Percentiles rank a stretch among this genome's conserved stretches.
Evolutionary conservation across 2,113 vertebrate genomes (phyloP).

Genomic region (Ptychochromis oligacanthus): DNA sequence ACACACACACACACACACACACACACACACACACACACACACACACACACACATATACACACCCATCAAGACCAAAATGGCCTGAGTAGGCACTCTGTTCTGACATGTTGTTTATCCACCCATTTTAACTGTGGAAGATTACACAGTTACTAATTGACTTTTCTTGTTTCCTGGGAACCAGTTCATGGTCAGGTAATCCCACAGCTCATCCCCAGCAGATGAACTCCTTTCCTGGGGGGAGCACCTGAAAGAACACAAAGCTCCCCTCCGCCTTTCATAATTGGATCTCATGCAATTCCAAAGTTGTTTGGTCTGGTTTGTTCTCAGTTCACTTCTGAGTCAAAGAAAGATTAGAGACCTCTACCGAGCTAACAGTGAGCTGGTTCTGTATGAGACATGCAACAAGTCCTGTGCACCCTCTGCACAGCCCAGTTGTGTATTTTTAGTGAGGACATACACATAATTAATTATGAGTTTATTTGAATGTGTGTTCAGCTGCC

Average conservation of each 20-base stretch:
- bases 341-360: conserved; percentile 11
- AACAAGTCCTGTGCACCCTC: not conserved
- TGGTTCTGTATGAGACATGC: not conserved
- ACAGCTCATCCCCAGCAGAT: conserved; percentile 59
- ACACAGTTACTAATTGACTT: conserved; percentile 55
- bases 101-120: conserved; percentile 19
- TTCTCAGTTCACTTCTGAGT: conserved; percentile 13
- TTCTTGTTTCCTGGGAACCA: conserved; percentile 32
- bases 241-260: conserved; percentile 29
- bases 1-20: no score
- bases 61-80: conserved; percentile 14
- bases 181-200: conserved; percentile 67
- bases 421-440: conserved; percentile 8
- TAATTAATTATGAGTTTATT: conserved; percentile 48
- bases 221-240: conserved; percentile 54
- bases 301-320: conserved; percentile 33
- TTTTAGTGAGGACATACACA: conserved; percentile 32
- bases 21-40: no score
- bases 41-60: conserved; percentile 17
- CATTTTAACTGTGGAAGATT: conserved; percentile 52
- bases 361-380: not conserved
- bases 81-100: conserved; percentile 21
- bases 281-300: conserved; percentile 57
- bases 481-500: conserved; percentile 38
- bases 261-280: conserved; percentile 62